These are phyloP conservation scores for Phallusia fumigata DNA, from an alignment of 23 tunicate genomes.

Conservation along the genomic window DNA sequence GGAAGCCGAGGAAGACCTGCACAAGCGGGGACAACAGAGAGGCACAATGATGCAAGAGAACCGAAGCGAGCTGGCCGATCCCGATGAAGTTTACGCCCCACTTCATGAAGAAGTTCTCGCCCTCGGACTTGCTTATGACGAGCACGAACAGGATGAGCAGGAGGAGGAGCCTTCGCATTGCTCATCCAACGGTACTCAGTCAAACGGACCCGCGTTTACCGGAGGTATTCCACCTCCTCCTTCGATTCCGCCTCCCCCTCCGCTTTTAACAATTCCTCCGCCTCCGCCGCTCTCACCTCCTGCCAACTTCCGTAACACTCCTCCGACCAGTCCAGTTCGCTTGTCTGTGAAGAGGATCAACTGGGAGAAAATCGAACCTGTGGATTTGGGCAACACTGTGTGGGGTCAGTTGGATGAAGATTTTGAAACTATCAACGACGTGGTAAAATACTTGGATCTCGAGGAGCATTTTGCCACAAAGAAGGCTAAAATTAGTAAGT, in stretches of 20 bases:
- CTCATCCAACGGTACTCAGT: background rate
- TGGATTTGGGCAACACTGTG: constrained; percentile 67
- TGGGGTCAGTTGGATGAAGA: constrained; percentile 94
- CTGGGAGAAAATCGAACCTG: constrained; percentile 89
- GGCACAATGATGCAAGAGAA: background rate
- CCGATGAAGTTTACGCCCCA: constrained; percentile 58
- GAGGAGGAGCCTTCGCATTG: constrained; percentile 36
- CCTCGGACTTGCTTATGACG: constrained; percentile 60
- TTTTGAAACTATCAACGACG: constrained; percentile 74
- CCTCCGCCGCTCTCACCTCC: constrained; percentile 60
- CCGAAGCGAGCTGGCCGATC: background rate
- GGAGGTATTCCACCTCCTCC: constrained; percentile 10
- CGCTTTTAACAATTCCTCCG: constrained; percentile 38
- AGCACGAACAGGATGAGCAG: constrained; percentile 21
- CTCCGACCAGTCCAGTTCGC: constrained; percentile 40
- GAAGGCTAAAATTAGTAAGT: constrained; percentile 70
- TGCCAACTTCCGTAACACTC: constrained; percentile 24
- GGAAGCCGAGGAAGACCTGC: constrained; percentile 59
- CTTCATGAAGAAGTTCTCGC: constrained; percentile 65
- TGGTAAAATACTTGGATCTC: constrained; percentile 79
- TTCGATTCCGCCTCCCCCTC: constrained; percentile 36
- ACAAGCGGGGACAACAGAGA: constrained; percentile 2
- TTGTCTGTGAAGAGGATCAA: constrained; percentile 79
- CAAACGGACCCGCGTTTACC: background rate
- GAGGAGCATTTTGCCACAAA: constrained; percentile 90